phyloP scores from a whole-genome alignment of 1,140 invertebrate genomes.

The Drosophila suzukii region DNA sequence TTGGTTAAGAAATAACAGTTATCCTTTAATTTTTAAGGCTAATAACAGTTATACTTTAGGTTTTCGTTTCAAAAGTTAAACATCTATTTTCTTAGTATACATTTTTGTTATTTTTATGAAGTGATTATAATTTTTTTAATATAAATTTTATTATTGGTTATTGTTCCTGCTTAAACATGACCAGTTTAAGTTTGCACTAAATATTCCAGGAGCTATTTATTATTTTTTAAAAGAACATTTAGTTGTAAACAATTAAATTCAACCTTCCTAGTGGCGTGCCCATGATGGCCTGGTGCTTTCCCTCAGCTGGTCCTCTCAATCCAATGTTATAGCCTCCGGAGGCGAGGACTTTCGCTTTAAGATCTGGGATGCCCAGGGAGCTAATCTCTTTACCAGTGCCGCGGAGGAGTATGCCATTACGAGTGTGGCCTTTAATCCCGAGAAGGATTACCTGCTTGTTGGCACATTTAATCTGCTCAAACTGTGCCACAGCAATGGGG shows the following conservation, averaged over 20 bases:
- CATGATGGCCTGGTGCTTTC: conserved; percentile 96
- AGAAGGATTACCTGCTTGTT: conserved; percentile 95
- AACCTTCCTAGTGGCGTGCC: conserved; percentile 93
- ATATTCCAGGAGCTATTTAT: too few relatives aligned
- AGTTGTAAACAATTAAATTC: neutral
- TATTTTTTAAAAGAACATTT: too few relatives aligned
- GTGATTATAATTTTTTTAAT: too few relatives aligned
- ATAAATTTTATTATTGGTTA: too few relatives aligned
- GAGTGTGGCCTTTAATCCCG: conserved; percentile 94
- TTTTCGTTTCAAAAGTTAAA: too few relatives aligned
- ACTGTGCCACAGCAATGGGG: conserved; percentile 96
- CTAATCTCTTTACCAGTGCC: conserved; percentile 92
- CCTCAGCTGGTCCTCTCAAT: conserved; percentile 94
- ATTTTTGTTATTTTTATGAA: too few relatives aligned
- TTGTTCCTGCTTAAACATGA: too few relatives aligned
- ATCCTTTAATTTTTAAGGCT: too few relatives aligned
- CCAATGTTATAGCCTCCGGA: conserved; percentile 95
- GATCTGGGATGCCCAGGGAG: conserved; percentile 97
- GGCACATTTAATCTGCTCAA: conserved; percentile 97
- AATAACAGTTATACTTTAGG: too few relatives aligned
- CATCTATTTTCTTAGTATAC: too few relatives aligned
- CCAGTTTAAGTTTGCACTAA: too few relatives aligned
- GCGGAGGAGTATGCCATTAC: conserved; percentile 96
- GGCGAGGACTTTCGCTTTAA: conserved; percentile 98
- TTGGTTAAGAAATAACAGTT: too few relatives aligned